Evolutionary conservation across 35 echinoderm and acorn worm species (phyloP), one percentile per base, ranked within the genome.

Genomic region (Lytechinus pictus): DNA sequence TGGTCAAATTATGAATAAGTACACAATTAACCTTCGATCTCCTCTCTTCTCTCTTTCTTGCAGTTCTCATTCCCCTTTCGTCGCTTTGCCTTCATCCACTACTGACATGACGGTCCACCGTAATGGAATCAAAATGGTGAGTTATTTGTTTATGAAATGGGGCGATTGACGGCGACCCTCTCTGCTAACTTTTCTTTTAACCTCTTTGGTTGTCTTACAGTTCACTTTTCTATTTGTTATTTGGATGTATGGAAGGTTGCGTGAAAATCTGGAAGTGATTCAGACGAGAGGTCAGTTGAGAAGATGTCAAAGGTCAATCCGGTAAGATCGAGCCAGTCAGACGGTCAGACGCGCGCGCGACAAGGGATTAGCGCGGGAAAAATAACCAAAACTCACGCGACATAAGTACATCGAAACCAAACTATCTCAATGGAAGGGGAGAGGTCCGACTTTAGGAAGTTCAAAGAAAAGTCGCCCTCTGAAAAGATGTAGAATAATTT

Each of bases 251-350:
- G 28, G 87, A 89, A 44, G 87, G 87, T 29, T 53, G 87, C 87
- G 0, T 89, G 87, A 53, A 89, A 89, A 89, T 89, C 87, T 89
- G 87, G 87, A 89, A 89, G 87, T 53, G 28, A 89, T 89, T 89
- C 52, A 1, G 14, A 44, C 28, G 27, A 89, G 52, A 89, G 87
- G 87, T 89, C 87, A 51, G 87, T 10, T 14, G 5, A 89, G 87
- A 89, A 53, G 13, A 53, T 12, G 87, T 89, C 52, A 89, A 6
- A 24, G 87, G 87, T 89, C 87, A 89, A 33, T 89, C 87, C 19
- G 5, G 87, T 33, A 89, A 44, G 28, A 52, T 89, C 28, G 5
- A 53, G 87, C 8, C 52, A 52, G 87, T 52, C 87, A 89, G 87
- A 53, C 87, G 87, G 87, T 89, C 87, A 53, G 87, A 44, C 87